These are phyloP conservation scores for Ageneiosus marmoratus DNA, from an alignment of 2,113 vertebrate species.

Conservation along the genomic window DNA sequence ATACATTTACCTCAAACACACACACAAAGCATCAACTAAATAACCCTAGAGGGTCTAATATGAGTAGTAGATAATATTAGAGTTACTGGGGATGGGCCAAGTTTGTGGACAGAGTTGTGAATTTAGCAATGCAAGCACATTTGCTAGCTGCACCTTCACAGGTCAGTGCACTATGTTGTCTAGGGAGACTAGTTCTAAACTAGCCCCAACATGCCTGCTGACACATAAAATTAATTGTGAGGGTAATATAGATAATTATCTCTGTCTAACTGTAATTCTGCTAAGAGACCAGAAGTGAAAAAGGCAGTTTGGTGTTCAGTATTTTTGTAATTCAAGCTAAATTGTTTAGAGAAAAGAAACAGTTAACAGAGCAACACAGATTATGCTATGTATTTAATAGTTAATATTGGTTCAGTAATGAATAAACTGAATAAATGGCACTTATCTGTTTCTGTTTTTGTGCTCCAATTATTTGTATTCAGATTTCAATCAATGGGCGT, in stretches of 20 bases:
- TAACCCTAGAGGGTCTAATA: neutral
- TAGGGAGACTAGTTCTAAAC: conserved; percentile 26
- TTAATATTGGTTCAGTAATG: neutral
- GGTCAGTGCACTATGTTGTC: conserved; percentile 39
- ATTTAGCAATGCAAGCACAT: conserved; percentile 6
- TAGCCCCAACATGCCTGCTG: conserved; percentile 41
- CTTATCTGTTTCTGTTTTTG: neutral
- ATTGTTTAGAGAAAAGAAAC: neutral
- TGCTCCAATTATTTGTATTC: neutral
- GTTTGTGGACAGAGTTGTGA: neutral
- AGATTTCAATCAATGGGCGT: neutral
- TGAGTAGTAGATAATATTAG: neutral
- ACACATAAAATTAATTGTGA: conserved; percentile 13
- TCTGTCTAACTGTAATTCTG: conserved; percentile 2
- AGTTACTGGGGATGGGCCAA: neutral
- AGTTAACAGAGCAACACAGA: neutral
- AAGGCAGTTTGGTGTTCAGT: neutral
- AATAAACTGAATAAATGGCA: neutral
- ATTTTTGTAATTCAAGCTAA: neutral
- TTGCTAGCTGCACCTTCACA: conserved; percentile 24
- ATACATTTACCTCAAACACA: neutral
- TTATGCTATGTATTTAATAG: neutral
- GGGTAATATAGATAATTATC: conserved; percentile 7
- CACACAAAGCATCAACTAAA: neutral
- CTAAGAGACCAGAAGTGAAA: neutral